Conservation (phyloP, 2,888 invertebrate species). For the Plagodis pulveraria region DNA sequence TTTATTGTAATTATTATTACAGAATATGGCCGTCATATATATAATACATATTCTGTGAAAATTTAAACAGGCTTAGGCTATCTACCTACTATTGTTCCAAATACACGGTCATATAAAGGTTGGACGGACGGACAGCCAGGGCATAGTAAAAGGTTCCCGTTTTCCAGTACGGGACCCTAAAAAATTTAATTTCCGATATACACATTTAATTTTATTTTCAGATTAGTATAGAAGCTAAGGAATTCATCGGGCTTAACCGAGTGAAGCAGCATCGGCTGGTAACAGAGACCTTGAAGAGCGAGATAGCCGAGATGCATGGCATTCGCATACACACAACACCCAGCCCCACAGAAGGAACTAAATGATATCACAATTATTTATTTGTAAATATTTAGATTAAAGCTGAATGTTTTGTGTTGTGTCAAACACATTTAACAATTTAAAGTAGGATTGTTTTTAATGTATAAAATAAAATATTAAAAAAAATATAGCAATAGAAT, state of each 20-base stretch:
- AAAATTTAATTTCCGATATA: background rate
- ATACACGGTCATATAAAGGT: no score
- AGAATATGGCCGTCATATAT: no score
- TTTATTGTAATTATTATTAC: no score
- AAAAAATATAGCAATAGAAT: no score
- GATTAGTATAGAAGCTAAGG: slow-evolving; percentile 87
- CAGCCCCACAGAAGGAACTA: slow-evolving; percentile 49
- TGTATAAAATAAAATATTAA: no score
- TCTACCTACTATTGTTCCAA: no score
- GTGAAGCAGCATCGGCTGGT: slow-evolving; percentile 91
- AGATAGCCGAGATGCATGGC: slow-evolving; percentile 94
- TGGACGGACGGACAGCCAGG: no score
- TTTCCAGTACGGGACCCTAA: background rate
- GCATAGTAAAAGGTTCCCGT: no score
- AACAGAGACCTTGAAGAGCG: slow-evolving; percentile 89
- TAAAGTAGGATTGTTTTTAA: background rate
- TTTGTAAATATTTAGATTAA: slow-evolving; percentile 9
- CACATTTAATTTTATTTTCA: slow-evolving; percentile 43
- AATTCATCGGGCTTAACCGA: slow-evolving; percentile 88
- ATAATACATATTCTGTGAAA: no score
- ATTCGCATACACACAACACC: slow-evolving; percentile 90
- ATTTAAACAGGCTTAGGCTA: no score
- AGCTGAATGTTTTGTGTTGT: slow-evolving; percentile 3
- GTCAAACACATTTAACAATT: slow-evolving; percentile 1
- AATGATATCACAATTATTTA: slow-evolving; percentile 28